Evolutionary conservation across 2,888 invertebrate species (phyloP), one percentile per base, ranked within the genome.

Genomic region (Drosophila helvetica): DNA sequence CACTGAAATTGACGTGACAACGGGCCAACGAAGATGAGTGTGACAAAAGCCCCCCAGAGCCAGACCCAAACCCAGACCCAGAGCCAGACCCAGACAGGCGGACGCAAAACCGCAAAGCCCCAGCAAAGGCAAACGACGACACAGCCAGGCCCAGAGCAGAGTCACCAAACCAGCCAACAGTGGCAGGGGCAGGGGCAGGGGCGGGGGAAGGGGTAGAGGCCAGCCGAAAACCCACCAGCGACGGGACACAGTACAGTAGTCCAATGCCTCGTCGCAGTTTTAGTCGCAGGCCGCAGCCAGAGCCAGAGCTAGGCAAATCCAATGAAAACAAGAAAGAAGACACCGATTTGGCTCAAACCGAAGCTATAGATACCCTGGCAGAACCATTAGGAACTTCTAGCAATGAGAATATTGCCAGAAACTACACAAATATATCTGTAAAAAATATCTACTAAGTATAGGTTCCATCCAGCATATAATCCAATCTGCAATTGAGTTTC

Each of bases 1-100:
- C 84, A 78, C 61, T 65, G 84, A 86, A 84, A 72, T 61, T 84
- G 84, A 86, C 88, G 80, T 78, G 84, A 84, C 88, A 86, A 78
- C 82, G 78, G 38, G 45, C 65, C 71, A 38, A 86, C 86, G 73
- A 74, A 88, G 88, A 83, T 82, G 83, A 88, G 88, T 83, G 83
- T 78, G 87, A 86, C 87, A 88, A 88, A 77, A 80, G 76, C 80
- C 76, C 76, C 62, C 72, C 33, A 33, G 33, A 33, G 57, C 72
- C 38, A 38, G 38, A 38, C 3, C 38, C 38, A 19, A 19, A 19
- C 19, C 1, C 30, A 12, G 33, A 33, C 12, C 33, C 30, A 30
- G 12, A 10, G 1, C 15, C 33, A 38, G 61, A 33, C 67, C 57
- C 72, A 69, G 60, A 74, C 74, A 64, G 61, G 38, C 77, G 51